phyloP scores from a whole-genome alignment of 2,797 vertebrate species.

The Pachyuromys duprasi region DNA sequence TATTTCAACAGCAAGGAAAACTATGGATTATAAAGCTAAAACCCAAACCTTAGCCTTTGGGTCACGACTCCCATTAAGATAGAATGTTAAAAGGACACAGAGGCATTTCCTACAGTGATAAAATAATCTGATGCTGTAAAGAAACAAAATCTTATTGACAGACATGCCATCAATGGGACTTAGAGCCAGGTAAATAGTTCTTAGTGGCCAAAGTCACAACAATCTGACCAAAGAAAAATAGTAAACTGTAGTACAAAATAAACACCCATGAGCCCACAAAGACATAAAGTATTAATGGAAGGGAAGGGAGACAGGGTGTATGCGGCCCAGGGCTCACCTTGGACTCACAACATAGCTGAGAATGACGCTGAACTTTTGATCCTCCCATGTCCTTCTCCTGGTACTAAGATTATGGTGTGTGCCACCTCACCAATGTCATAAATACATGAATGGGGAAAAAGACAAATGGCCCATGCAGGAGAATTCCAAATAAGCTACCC shows the following conservation, averaged over 20 bases:
- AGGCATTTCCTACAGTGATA: neutral
- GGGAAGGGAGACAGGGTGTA: neutral
- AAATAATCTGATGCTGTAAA: neutral
- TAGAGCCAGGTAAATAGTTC: neutral
- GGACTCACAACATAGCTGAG: neutral
- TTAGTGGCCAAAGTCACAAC: neutral
- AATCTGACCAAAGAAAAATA: neutral
- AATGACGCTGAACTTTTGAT: neutral
- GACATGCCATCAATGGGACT: neutral
- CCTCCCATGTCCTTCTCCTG: neutral
- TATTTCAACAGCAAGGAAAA: neutral
- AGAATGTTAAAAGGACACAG: neutral
- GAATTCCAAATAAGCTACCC: neutral
- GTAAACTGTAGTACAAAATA: slow-evolving; percentile 29
- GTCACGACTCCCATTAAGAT: neutral
- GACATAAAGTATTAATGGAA: neutral
- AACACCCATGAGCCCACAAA: neutral
- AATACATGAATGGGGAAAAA: neutral
- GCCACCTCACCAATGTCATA: neutral
- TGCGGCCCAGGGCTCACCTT: neutral
- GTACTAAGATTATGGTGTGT: neutral
- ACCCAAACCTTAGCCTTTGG: neutral
- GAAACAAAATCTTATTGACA: neutral
- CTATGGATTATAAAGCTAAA: neutral
- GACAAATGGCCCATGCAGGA: neutral